Evolutionary conservation across 2,888 invertebrate species (phyloP).

Genomic region (Archips xylosteana): DNA sequence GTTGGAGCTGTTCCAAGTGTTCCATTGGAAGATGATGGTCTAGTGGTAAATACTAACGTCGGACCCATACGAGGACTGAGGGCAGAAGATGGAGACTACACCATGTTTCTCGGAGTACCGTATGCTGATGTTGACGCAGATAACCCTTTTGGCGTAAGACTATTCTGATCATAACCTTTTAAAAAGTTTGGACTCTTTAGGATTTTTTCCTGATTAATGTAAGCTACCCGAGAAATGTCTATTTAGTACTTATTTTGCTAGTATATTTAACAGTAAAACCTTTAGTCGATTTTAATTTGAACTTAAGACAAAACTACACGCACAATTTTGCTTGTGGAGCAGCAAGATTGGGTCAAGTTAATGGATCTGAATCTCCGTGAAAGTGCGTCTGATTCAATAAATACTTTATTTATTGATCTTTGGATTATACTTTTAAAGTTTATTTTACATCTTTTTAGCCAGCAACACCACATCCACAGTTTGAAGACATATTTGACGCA

Average conservation of each 20-base stretch:
- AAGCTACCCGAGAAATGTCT: too few species aligned
- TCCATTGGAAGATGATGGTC: constrained; percentile 49
- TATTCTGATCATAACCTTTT: neutral
- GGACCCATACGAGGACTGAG: constrained; percentile 62
- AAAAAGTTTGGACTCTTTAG: neutral
- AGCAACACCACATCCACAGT: constrained; percentile 51
- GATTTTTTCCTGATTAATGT: too few species aligned
- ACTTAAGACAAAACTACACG: too few species aligned
- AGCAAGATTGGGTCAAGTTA: too few species aligned
- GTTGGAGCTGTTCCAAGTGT: neutral
- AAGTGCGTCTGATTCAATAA: too few species aligned
- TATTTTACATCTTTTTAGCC: constrained; percentile 51
- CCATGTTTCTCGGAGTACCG: constrained; percentile 70
- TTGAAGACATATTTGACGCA: constrained; percentile 57
- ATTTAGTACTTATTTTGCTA: too few species aligned
- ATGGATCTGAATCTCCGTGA: too few species aligned
- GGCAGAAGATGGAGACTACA: constrained; percentile 61
- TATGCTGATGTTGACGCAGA: constrained; percentile 58
- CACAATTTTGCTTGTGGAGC: too few species aligned
- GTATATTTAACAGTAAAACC: too few species aligned
- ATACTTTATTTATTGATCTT: too few species aligned
- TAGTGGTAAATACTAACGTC: constrained; percentile 59
- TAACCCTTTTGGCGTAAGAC: constrained; percentile 50
- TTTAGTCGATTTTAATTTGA: too few species aligned
- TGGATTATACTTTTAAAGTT: too few species aligned